phyloP scores from a whole-genome alignment of 1,140 invertebrate species.

The Drosophila prosaltans region DNA sequence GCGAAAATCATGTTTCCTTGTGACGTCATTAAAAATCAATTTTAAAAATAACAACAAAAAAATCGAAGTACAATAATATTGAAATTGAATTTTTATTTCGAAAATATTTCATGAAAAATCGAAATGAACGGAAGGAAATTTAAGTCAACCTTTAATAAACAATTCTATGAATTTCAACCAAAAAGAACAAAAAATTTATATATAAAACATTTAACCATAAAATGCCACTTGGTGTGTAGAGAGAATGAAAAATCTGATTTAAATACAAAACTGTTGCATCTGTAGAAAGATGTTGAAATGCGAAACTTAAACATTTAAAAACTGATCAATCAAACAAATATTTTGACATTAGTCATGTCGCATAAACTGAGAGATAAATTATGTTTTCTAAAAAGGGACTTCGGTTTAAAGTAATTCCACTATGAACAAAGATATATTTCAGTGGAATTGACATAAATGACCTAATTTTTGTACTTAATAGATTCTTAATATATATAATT shows the following conservation, averaged over 20 bases:
- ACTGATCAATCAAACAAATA: too few species aligned
- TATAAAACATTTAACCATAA: neutral
- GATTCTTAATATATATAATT: too few species aligned
- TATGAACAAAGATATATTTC: too few species aligned
- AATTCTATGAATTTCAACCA: slow-evolving; percentile 1
- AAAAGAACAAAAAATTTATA: neutral
- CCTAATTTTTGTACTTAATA: too few species aligned
- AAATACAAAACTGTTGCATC: neutral
- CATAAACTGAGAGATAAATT: too few species aligned
- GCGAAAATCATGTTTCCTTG: neutral
- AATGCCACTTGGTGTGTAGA: neutral
- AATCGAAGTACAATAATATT: neutral
- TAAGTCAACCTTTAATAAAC: slow-evolving; percentile 9
- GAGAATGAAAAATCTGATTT: neutral
- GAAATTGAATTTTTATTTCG: neutral
- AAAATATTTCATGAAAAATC: neutral
- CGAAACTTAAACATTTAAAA: too few species aligned
- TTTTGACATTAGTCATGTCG: too few species aligned
- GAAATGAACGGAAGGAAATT: slow-evolving; percentile 4
- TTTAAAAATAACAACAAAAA: neutral
- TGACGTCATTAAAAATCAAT: slow-evolving; percentile 6
- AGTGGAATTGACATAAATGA: too few species aligned
- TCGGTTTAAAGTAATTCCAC: too few species aligned
- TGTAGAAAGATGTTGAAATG: neutral
- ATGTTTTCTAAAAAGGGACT: too few species aligned